Evolutionary conservation across 1,140 invertebrate species (phyloP).

Genomic region (Listronotus oregonensis): DNA sequence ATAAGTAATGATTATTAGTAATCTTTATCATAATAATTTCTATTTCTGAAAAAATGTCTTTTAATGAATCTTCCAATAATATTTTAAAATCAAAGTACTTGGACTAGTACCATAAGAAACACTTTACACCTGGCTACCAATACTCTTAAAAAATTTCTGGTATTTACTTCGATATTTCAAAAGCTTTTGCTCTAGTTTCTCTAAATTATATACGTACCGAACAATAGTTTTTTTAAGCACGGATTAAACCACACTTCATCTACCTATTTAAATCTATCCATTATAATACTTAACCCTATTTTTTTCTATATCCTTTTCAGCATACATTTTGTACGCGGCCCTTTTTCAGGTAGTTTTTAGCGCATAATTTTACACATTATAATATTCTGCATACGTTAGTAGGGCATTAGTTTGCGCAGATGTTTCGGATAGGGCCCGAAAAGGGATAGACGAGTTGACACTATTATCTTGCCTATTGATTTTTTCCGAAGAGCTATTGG

Average conservation of each 20-base stretch:
- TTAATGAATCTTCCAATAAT: no score
- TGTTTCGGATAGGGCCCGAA: slow-evolving; percentile 30
- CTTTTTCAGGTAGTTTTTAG: slow-evolving; percentile 46
- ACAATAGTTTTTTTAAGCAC: background rate
- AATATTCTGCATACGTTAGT: slow-evolving; percentile 48
- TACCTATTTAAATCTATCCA: slow-evolving; percentile 23
- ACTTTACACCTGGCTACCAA: slow-evolving; percentile 12
- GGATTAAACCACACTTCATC: slow-evolving; percentile 3
- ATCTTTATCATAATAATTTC: no score
- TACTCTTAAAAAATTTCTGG: slow-evolving; percentile 9
- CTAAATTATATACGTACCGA: no score
- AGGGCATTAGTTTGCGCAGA: slow-evolving; percentile 37
- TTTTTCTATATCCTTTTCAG: slow-evolving; percentile 16
- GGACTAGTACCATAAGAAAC: no score
- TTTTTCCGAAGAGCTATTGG: slow-evolving; percentile 29
- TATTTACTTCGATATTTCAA: no score
- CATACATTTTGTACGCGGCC: slow-evolving; percentile 26
- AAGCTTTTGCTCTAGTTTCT: no score
- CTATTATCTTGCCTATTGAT: slow-evolving; percentile 39
- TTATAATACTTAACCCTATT: slow-evolving; percentile 45
- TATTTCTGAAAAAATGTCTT: no score
- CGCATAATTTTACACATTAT: slow-evolving; percentile 46
- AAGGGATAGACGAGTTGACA: slow-evolving; percentile 35
- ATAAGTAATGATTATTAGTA: no score
- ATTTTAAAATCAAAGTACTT: no score